Conservation (phyloP, 2,113 vertebrate genomes). For the Corythaeola cristata region DNA sequence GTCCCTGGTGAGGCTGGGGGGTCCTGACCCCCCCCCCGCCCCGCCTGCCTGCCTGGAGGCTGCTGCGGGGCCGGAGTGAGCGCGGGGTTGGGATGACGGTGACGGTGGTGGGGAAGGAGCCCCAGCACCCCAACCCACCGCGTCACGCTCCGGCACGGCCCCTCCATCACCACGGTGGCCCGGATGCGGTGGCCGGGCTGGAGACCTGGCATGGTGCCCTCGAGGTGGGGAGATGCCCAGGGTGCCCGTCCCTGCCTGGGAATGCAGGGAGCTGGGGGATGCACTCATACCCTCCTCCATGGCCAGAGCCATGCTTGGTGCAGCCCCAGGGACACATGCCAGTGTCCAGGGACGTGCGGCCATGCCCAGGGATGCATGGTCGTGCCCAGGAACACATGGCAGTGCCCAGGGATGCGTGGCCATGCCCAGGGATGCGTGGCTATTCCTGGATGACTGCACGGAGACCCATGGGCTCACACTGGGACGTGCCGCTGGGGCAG, state of each 20-base stretch:
- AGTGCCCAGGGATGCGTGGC: background rate
- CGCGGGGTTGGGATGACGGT: accelerated
- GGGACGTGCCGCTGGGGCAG: accelerated
- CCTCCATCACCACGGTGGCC: accelerated
- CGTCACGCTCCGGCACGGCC: background rate
- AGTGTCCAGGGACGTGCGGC: accelerated
- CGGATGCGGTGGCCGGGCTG: accelerated
- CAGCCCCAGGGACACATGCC: background rate
- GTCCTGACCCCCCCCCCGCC: background rate
- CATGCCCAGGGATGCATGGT: accelerated
- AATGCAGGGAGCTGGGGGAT: background rate
- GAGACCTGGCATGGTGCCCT: background rate
- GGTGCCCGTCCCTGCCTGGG: background rate
- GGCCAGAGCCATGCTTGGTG: background rate
- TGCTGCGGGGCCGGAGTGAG: accelerated
- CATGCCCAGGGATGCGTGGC: background rate
- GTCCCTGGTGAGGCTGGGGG: accelerated
- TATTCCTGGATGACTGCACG: background rate
- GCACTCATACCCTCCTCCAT: accelerated
- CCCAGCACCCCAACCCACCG: background rate
- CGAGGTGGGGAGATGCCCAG: accelerated
- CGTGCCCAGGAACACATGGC: background rate
- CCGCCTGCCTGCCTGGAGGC: accelerated
- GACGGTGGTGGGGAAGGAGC: background rate
- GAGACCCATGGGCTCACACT: background rate